Evolutionary conservation across 2,113 vertebrate species (phyloP).

Genomic region (Nannobrachium achirus): DNA sequence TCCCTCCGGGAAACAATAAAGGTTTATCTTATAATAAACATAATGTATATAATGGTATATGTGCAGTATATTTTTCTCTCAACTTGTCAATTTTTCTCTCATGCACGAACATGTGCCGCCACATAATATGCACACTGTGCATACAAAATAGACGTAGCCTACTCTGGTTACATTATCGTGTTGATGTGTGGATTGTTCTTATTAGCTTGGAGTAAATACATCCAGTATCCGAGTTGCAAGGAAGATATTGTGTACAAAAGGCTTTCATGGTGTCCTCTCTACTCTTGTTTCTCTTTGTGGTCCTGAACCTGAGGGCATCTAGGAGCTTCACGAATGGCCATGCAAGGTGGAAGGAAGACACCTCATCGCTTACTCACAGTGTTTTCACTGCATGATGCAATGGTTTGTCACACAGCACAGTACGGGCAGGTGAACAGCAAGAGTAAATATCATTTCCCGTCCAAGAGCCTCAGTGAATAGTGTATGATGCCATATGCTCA

Average conservation of each 20-base stretch:
- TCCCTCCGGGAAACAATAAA: no score
- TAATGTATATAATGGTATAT: no score
- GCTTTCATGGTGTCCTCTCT: slow-evolving; percentile 20
- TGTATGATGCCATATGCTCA: neutral
- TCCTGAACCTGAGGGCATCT: slow-evolving; percentile 65
- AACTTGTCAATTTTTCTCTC: no score
- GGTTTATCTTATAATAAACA: no score
- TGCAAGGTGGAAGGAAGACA: slow-evolving; percentile 4
- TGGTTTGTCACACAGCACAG: neutral
- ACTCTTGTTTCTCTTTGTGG: slow-evolving; percentile 43
- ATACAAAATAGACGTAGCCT: no score
- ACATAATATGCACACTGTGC: no score
- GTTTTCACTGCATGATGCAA: neutral
- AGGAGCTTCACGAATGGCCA: slow-evolving; percentile 18
- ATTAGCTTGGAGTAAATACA: neutral
- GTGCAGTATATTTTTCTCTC: no score
- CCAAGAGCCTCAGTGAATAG: slow-evolving; percentile 1
- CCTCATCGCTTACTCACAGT: slow-evolving; percentile 29
- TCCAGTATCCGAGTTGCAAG: neutral
- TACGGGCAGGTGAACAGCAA: neutral
- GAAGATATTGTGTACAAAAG: neutral
- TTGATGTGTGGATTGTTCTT: neutral
- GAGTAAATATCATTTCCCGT: neutral
- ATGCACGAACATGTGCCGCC: no score
- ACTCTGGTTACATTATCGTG: no score